These are phyloP conservation scores for Caenorhabditis virilis DNA, from an alignment of 2,888 invertebrate species.

Conservation along the genomic window DNA sequence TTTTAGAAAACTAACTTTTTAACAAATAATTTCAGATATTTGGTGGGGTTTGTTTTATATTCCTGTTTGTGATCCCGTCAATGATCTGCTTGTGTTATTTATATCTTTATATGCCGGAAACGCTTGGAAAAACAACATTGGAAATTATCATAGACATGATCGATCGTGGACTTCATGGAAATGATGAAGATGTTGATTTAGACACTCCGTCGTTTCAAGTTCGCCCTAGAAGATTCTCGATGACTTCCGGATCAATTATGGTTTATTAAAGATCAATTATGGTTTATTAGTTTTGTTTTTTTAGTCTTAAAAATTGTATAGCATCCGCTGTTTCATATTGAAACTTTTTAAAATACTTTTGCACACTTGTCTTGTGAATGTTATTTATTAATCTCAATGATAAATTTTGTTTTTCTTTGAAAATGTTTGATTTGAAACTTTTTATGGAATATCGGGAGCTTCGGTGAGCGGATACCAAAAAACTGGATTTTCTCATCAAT, in stretches of 20 bases:
- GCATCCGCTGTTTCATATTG: background rate
- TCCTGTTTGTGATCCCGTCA: slow-evolving; percentile 58
- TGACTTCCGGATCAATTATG: background rate
- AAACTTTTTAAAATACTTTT: no score
- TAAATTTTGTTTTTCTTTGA: no score
- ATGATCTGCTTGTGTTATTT: slow-evolving; percentile 51
- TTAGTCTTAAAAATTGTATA: background rate
- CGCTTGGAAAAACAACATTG: slow-evolving; percentile 52
- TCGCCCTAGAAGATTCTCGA: slow-evolving; percentile 8
- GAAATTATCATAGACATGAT: slow-evolving; percentile 46
- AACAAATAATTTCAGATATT: slow-evolving; percentile 56
- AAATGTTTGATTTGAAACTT: no score
- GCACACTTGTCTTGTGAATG: no score
- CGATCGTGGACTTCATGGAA: slow-evolving; percentile 10
- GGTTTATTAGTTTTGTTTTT: slow-evolving; percentile 8
- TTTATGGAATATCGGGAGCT: no score
- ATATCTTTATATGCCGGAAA: slow-evolving; percentile 60
- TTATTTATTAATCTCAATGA: no score
- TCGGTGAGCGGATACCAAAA: no score
- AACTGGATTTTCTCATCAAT: no score
- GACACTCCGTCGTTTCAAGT: slow-evolving; percentile 15
- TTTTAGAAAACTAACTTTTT: no score
- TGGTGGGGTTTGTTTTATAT: slow-evolving; percentile 55
- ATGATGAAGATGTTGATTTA: background rate
- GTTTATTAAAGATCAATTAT: background rate